phyloP scores from a whole-genome alignment of 2,888 invertebrate genomes.

The Cosmorhoe ocellata region DNA sequence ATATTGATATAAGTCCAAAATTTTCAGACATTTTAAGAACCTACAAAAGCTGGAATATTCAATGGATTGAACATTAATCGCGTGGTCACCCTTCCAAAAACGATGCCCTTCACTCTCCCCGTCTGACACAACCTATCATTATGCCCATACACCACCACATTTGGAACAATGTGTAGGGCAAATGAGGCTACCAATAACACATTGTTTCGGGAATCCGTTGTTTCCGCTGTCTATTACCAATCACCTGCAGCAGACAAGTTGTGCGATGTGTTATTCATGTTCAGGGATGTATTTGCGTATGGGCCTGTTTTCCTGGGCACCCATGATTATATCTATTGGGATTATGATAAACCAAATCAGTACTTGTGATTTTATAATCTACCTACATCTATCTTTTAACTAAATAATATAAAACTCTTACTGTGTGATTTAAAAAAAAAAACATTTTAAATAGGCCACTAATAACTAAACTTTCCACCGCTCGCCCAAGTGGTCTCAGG shows the following conservation, averaged over 20 bases:
- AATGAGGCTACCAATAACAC: slow-evolving; percentile 17
- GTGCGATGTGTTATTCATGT: slow-evolving; percentile 22
- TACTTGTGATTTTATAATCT: too few relatives aligned
- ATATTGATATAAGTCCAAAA: too few relatives aligned
- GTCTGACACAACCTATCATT: slow-evolving; percentile 15
- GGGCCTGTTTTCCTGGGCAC: too few relatives aligned
- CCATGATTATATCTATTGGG: too few relatives aligned
- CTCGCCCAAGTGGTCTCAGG: too few relatives aligned
- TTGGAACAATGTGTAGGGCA: slow-evolving; percentile 5
- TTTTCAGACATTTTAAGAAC: background rate
- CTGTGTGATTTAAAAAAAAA: too few relatives aligned
- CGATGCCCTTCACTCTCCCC: slow-evolving; percentile 10
- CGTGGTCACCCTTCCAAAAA: slow-evolving; percentile 7
- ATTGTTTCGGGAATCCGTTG: slow-evolving; percentile 30
- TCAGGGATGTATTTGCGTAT: slow-evolving; percentile 5
- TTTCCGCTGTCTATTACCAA: slow-evolving; percentile 29
- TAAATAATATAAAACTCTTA: too few relatives aligned
- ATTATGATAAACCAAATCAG: too few relatives aligned
- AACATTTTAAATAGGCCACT: too few relatives aligned
- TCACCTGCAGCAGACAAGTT: slow-evolving; percentile 36
- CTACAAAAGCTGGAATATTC: background rate
- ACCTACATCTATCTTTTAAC: too few relatives aligned
- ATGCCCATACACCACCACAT: slow-evolving; percentile 5
- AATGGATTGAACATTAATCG: too few relatives aligned
- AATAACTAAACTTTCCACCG: too few relatives aligned